Evolutionary conservation across 1,140 invertebrate species (phyloP), one percentile per base, ranked within the genome.

Genomic region (Belonocnema kinseyi): DNA sequence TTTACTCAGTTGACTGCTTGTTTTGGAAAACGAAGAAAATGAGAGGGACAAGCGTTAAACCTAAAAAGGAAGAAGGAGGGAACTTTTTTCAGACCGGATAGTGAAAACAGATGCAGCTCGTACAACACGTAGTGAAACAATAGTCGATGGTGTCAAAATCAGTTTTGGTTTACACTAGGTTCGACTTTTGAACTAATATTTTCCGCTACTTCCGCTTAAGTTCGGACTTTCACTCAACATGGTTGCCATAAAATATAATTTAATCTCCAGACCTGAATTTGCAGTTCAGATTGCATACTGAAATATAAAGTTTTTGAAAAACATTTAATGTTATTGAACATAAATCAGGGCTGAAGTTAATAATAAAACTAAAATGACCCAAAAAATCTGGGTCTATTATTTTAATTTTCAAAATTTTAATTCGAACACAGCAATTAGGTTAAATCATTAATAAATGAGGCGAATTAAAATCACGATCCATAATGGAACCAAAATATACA

Each of bases 41-140:
- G 4, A 46, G 21, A 33, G 11, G 3, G 17, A 40, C 14, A 17
- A 33, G 52, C 2, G 19, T 16, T 10, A 14, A 54, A 21, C 16
- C 16, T 74, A 40, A 33, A 54, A 50, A 54, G 33, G 73, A 46
- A 40, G 51, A 54, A 54, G 73, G 50, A 40, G 53, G 33, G 52
- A 54, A 54, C 33, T 54, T 74, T 74, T 73, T 52, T 17, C 19
- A 40, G 16, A 33, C 73, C 53, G 33, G 73, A 53, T 74, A 66
- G 61, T 66, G 61, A 66, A 26, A 53, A 75, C 79, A 80, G 77
- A 77, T 78, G 79, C 33, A 21, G 73, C 53, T 80, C 66, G n/a
- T 21, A 66, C 71, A 73, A 46, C 17, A 26, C 33, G 17, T 75
- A 61, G 74, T 54, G 26, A 74, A 73, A 76, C 79, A 80, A 78